Evolutionary conservation across 2,113 vertebrate species (phyloP), one percentile per base, ranked within the genome.

Genomic region (Nothobranchius furzeri): DNA sequence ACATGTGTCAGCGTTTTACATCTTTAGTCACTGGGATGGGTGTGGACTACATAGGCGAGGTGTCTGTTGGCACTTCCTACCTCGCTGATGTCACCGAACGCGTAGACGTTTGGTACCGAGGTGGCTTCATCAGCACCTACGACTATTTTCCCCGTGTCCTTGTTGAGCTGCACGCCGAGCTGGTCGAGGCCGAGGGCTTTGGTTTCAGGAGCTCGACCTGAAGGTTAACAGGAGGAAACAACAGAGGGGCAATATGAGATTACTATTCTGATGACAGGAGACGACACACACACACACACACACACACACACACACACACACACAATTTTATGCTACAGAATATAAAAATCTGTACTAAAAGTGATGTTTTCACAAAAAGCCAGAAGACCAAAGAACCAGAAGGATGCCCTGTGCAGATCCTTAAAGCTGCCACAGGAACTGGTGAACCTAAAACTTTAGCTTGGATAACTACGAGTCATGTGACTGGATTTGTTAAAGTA

Each of bases 51-150:
- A 20, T 20, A 20, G 20, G 30, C 2, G n/a, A 40, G 4, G 40
- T 0, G 4, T 58, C 54, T 70, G 72, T 2, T 49, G 25, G 61
- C 12, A 10, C 53, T 1, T 9, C 88, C 36, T 78, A 98, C 97
- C 95, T 97, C 94, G 0, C 93, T 81, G 48, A 97, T 93, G 67
- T 99, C 97, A 59, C 98, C 97, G 1, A 99, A 81, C 67, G 96
- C 96, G 15, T 92, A 98, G 81, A 99, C 92, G 82, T 95, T 94
- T 65, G 94, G 93, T 75, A 95, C 85, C 0, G 96, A 96, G 47
- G 97, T 96, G 48, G 93, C 86, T 76, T 99, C 98, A 15, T 59
- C 81, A 9, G 91, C 84, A 14, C 93, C 89, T 8, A 98, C 93
- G 25, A 96, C 59, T 60, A 99, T 93, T 83, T 98, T 98, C 55